Percentiles rank a stretch among this genome's conserved stretches.
These are phyloP conservation scores for Siderastrea siderea DNA, from an alignment of 92 coral and sea anemone species.

Conservation along the genomic window DNA sequence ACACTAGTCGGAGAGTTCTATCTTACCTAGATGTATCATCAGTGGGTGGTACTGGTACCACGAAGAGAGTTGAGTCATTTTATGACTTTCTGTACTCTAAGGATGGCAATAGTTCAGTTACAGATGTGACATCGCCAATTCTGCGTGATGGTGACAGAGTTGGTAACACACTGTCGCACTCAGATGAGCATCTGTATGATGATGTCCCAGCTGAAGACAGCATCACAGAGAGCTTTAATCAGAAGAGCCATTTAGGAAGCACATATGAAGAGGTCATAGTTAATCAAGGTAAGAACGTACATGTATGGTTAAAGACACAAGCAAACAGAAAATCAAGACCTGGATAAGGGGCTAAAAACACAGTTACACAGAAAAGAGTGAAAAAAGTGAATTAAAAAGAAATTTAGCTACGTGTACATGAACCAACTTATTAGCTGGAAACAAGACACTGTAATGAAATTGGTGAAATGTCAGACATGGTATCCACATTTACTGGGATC, in stretches of 20 bases:
- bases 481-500: too few relatives aligned
- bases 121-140: constrained; percentile 23
- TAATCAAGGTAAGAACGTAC: constrained; percentile 62
- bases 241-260: constrained; percentile 38
- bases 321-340: too few relatives aligned
- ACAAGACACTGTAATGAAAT: too few relatives aligned
- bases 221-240: constrained; percentile 41
- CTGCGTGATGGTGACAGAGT: constrained; percentile 42
- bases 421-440: too few relatives aligned
- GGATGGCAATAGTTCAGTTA: constrained; percentile 16
- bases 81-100: constrained; percentile 82
- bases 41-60: constrained; percentile 13
- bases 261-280: constrained; percentile 84
- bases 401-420: too few relatives aligned
- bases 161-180: constrained; percentile 1
- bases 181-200: constrained; percentile 65
- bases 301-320: not conserved
- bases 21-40: constrained; percentile 73
- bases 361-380: too few relatives aligned
- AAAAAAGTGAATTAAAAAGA: too few relatives aligned
- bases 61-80: constrained; percentile 71
- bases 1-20: constrained; percentile 59
- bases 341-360: too few relatives aligned
- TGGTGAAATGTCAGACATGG: too few relatives aligned
- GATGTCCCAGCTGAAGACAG: constrained; percentile 69